Conservation (phyloP, 2,797 vertebrate genomes). For the Pseudocheirus occidentalis region DNA sequence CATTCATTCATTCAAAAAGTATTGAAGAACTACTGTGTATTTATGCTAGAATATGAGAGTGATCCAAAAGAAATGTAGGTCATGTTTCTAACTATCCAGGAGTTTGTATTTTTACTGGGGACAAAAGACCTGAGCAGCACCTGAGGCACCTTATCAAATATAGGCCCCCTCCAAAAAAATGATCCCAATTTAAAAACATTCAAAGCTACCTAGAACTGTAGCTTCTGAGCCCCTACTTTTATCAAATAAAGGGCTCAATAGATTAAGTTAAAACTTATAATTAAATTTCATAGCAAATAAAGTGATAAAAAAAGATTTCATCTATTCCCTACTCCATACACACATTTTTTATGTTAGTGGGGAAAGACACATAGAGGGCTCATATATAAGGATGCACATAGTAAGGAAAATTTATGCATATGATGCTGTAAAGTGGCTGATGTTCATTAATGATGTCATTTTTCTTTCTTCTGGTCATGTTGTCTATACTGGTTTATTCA, state of each 20-base stretch:
- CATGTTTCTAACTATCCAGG: no score
- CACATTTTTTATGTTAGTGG: background rate
- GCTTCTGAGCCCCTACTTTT: background rate
- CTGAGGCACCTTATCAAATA: background rate
- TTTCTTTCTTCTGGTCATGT: background rate
- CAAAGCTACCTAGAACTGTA: background rate
- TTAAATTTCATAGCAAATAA: background rate
- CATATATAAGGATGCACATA: background rate
- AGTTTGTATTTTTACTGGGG: background rate
- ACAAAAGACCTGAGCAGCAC: background rate
- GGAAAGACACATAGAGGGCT: background rate
- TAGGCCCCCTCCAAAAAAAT: background rate
- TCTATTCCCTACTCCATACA: background rate
- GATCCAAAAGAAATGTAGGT: no score
- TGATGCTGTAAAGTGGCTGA: background rate
- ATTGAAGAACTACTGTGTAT: background rate
- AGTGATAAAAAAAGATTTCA: background rate
- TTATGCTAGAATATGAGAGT: no score
- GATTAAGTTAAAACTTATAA: background rate
- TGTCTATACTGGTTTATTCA: background rate
- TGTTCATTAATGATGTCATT: background rate
- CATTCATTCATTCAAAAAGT: background rate
- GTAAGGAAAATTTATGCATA: background rate
- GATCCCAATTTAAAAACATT: background rate
- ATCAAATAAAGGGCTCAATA: background rate